phyloP scores from a whole-genome alignment of 1,140 invertebrate genomes.

The Calliphora vicina region DNA sequence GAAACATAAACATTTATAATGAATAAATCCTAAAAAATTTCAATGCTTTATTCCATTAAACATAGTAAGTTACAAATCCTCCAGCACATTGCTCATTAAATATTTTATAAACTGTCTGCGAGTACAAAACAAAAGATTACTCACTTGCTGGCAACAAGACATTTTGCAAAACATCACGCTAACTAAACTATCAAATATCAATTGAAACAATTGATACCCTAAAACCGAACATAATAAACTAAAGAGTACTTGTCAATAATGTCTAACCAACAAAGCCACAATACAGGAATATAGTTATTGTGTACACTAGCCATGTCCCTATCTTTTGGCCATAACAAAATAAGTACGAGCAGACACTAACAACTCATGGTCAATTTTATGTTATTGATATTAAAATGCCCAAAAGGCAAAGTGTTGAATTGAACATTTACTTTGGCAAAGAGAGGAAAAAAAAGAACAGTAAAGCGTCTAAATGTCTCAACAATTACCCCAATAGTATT shows the following conservation, averaged over 20 bases:
- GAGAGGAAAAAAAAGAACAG: background rate
- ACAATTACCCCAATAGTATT: conserved; percentile 8
- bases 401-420: conserved; percentile 29
- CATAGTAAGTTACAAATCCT: too few species aligned
- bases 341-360: background rate
- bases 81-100: too few species aligned
- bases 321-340: background rate
- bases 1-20: too few species aligned
- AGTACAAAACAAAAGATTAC: too few species aligned
- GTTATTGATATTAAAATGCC: conserved; percentile 20
- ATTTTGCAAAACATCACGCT: background rate
- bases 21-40: too few species aligned
- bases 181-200: conserved; percentile 28
- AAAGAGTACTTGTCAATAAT: background rate
- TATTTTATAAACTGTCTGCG: too few species aligned
- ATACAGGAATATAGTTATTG: too few species aligned
- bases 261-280: background rate
- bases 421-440: background rate
- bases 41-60: too few species aligned
- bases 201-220: background rate
- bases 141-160: background rate
- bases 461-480: conserved; percentile 16
- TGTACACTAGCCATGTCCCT: background rate
- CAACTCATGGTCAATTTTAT: background rate
- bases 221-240: background rate